phyloP scores from a whole-genome alignment of 2,797 vertebrate species.

The Melanotaenia boesemani region DNA sequence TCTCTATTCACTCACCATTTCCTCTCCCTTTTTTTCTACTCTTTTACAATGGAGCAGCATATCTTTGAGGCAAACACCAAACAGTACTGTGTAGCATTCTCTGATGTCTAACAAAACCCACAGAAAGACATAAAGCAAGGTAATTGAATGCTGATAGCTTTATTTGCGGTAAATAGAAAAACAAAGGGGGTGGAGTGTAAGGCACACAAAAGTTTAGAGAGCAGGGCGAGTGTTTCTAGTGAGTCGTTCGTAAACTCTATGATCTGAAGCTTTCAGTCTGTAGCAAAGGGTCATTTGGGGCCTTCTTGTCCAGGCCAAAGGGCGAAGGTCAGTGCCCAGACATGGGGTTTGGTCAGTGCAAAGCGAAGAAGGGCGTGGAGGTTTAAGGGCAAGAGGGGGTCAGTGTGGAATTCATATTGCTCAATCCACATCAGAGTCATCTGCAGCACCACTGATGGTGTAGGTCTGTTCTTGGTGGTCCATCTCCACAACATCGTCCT shows the following conservation, averaged over 20 bases:
- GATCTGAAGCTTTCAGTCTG: slow-evolving; percentile 43
- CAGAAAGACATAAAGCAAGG: slow-evolving; percentile 47
- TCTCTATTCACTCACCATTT: slow-evolving; percentile 25
- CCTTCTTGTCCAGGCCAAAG: slow-evolving; percentile 72
- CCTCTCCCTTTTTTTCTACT: slow-evolving; percentile 25
- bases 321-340: slow-evolving; percentile 75
- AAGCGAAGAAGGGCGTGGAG: slow-evolving; percentile 64
- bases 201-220: slow-evolving; percentile 55
- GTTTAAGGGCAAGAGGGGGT: slow-evolving; percentile 59
- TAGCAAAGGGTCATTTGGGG: slow-evolving; percentile 63
- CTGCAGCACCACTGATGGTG: slow-evolving; percentile 81
- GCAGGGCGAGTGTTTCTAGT: slow-evolving; percentile 39
- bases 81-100: slow-evolving; percentile 4
- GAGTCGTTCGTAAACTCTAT: slow-evolving; percentile 43
- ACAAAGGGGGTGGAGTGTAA: slow-evolving; percentile 39
- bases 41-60: slow-evolving; percentile 18
- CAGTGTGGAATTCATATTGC: slow-evolving; percentile 51
- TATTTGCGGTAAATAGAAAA: slow-evolving; percentile 72
- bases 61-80: slow-evolving; percentile 23
- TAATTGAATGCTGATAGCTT: slow-evolving; percentile 80
- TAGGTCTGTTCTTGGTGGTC: slow-evolving; percentile 80
- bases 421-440: slow-evolving; percentile 77
- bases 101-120: slow-evolving; percentile 6
- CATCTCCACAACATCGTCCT: slow-evolving; percentile 78
- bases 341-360: slow-evolving; percentile 72